Evolutionary conservation across 2,888 invertebrate genomes (phyloP), one percentile per base, ranked within the genome.

Genomic region (Chymomyza caudatula): DNA sequence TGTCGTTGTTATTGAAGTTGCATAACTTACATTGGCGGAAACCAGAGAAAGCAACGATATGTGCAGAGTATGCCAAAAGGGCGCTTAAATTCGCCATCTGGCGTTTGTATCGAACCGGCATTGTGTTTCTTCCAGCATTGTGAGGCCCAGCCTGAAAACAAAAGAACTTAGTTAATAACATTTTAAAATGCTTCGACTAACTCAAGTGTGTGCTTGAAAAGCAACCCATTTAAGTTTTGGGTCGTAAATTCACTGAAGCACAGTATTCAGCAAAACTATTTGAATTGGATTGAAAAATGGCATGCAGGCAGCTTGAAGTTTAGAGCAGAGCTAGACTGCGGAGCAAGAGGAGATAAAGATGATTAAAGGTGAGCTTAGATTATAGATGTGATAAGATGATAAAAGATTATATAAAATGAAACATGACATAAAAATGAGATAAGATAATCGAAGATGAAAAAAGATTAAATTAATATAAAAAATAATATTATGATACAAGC

Each of bases 81-180:
- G 42, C 89, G 88, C 71, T 88, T 88, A 67, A 89, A 90, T 70
- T 90, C 89, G 25, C 89, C 90, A 72, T 89, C 89, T 58, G 89
- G 89, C 77, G 88, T 85, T 74, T 89, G 89, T 63, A 89, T 89
- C 63, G 90, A 89, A 64, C 89, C 89, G 67, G 88, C 79, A 58
- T 88, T 89, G 72, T 90, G 89, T 47, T 89, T 89, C 75, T 85
- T 89, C 89, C 89, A 89, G 77, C 89, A 89, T 64, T 89, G 89
- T 11, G 89, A 86, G 59, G 85, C 88, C 89, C 89, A 89, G 66
- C 86, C 89, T 89, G 64, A 1, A 57, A 19, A 57, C 3, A 11
- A 42, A 57, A 42, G 1, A 44, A 20, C 15, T 57, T 44, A n/a
- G 13, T 44, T 42, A n/a, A n/a, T 42, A 20, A 8, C 20, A 0